Conservation (phyloP, 2,888 invertebrate species). For the Clanis bilineata region DNA sequence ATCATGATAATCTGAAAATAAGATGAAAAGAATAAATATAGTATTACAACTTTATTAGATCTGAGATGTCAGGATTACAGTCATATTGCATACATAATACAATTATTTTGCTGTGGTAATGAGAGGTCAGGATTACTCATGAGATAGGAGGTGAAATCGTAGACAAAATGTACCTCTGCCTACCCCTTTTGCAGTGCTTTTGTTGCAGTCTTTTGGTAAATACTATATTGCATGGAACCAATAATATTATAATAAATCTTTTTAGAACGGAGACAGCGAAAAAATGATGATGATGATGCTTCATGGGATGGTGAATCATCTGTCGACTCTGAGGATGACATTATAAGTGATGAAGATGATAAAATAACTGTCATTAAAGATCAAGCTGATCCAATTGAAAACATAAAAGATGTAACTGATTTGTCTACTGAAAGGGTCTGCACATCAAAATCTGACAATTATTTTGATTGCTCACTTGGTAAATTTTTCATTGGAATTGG, state of each 20-base stretch:
- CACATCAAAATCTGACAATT: conserved; percentile 83
- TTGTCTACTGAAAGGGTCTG: conserved; percentile 51
- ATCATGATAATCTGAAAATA: too few species aligned
- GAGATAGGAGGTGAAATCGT: too few species aligned
- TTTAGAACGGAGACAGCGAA: conserved; percentile 50
- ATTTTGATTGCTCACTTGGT: conserved; percentile 93
- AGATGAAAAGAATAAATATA: too few species aligned
- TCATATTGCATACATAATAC: too few species aligned
- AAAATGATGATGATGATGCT: conserved; percentile 76
- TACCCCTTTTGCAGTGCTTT: too few species aligned
- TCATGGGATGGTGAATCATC: conserved; percentile 82
- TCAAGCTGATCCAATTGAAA: conserved; percentile 75
- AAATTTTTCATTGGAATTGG: conserved; percentile 96
- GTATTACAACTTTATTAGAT: too few species aligned
- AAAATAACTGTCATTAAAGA: conserved; percentile 79
- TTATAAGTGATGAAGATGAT: conserved; percentile 60
- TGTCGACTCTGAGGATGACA: conserved; percentile 78
- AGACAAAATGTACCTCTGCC: too few species aligned
- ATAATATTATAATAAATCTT: conserved; percentile 16
- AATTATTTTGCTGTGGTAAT: too few species aligned
- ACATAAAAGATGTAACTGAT: conserved; percentile 72
- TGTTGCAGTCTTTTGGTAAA: background rate
- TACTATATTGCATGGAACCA: background rate
- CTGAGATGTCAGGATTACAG: too few species aligned
- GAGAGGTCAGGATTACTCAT: too few species aligned